A percentile compares a stretch with the other conserved stretches of the same genome.
Conservation (phyloP, 2,113 vertebrate species). For the Anhinga anhinga region DNA sequence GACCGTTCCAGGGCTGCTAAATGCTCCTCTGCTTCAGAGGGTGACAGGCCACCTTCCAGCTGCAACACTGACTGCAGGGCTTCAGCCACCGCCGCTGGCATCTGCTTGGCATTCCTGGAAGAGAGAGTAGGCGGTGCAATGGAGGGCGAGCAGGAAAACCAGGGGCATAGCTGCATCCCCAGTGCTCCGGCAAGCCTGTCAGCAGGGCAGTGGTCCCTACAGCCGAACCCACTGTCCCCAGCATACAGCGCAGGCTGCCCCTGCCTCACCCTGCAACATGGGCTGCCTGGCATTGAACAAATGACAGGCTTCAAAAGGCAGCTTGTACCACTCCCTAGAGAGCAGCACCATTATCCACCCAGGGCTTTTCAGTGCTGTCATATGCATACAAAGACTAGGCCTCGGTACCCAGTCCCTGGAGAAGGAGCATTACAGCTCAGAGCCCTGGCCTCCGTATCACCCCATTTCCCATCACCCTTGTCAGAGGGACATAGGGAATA, state of each 20-base stretch:
- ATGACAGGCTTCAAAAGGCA: background rate
- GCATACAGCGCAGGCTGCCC: background rate
- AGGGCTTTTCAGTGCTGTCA: background rate
- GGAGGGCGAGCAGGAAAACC: accelerated
- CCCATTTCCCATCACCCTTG: background rate
- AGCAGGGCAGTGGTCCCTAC: background rate
- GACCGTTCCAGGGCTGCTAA: slow-evolving; percentile 80
- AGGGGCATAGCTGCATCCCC: background rate
- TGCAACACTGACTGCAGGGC: slow-evolving; percentile 79
- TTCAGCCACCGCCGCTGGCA: slow-evolving; percentile 82
- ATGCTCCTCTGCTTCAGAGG: slow-evolving; percentile 73
- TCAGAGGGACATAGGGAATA: background rate
- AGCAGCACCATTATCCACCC: accelerated
- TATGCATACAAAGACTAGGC: background rate
- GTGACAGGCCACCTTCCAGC: slow-evolving; percentile 78
- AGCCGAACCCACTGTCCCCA: accelerated
- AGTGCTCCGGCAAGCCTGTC: background rate
- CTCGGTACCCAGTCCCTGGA: accelerated
- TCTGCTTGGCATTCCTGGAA: slow-evolving; percentile 87
- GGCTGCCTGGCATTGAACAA: background rate
- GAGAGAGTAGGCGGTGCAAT: background rate
- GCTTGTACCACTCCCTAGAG: background rate
- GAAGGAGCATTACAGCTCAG: background rate
- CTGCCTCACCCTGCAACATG: background rate
- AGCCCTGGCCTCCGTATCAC: background rate